Conservation (phyloP, 2,888 invertebrate species). For the Dryobota labecula region DNA sequence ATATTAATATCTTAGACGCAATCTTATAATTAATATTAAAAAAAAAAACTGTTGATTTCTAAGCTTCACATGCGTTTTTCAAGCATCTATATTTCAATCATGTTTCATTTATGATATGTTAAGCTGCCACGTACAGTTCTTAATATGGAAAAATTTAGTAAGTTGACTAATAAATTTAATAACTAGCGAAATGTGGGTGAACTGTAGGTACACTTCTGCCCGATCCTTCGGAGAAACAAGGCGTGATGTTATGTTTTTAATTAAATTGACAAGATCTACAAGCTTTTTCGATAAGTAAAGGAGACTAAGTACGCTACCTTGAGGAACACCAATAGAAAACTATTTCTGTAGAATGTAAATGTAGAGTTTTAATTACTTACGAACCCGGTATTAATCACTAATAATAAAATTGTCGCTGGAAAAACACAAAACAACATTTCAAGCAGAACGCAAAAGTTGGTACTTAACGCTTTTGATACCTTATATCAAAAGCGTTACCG, state of each 20-base stretch:
- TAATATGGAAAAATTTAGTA: not conserved
- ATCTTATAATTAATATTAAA: no score
- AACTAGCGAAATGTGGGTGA: not conserved
- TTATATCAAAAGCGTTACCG: conserved; percentile 10
- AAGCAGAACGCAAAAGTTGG: not conserved
- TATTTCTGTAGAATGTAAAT: not conserved
- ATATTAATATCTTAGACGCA: no score
- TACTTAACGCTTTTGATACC: no score
- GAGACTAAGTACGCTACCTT: not conserved
- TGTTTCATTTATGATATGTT: not conserved
- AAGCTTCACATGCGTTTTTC: not conserved
- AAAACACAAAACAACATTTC: not conserved
- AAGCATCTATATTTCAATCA: not conserved
- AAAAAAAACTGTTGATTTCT: no score
- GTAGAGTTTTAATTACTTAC: not conserved
- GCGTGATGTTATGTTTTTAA: not conserved
- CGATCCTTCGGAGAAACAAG: not conserved
- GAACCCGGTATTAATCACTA: not conserved
- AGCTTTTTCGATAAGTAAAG: not conserved
- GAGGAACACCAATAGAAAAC: conserved; percentile 1
- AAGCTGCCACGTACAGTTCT: not conserved
- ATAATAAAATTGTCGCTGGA: not conserved
- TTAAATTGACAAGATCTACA: not conserved
- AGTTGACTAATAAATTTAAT: not conserved
- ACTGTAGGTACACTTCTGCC: not conserved